phyloP scores from a whole-genome alignment of 2,113 vertebrate species.

The Sprattus sprattus region DNA sequence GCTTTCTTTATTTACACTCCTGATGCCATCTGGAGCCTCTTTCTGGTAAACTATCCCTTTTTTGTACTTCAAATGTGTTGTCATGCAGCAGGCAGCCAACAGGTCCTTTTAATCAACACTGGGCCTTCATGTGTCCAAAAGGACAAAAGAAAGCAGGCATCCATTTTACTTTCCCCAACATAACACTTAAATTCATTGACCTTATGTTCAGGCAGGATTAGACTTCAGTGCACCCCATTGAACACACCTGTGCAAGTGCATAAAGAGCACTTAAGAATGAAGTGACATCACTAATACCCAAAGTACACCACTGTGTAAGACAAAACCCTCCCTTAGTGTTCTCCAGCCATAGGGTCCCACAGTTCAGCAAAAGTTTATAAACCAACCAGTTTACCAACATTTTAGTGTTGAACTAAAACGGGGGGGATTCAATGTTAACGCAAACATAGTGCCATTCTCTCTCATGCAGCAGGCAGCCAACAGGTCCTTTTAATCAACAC shows the following conservation, averaged over 20 bases:
- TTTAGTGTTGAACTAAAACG: background rate
- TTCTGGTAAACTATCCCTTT: constrained; percentile 40
- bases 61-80: constrained; percentile 45
- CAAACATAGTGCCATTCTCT: background rate
- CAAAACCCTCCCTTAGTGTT: constrained; percentile 60
- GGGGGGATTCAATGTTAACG: too few relatives aligned
- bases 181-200: constrained; percentile 62
- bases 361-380: background rate
- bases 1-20: background rate
- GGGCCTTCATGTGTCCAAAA: constrained; percentile 43
- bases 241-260: constrained; percentile 11
- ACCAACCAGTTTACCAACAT: background rate
- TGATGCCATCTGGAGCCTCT: background rate
- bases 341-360: constrained; percentile 32
- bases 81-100: constrained; percentile 39
- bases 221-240: background rate
- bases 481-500: constrained; percentile 55
- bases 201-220: background rate
- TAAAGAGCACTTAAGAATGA: constrained; percentile 26
- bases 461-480: constrained; percentile 46
- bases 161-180: constrained; percentile 37
- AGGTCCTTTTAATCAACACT: constrained; percentile 56
- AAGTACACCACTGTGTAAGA: constrained; percentile 44
- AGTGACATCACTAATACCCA: constrained; percentile 43
- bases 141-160: constrained; percentile 60